Base-by-base conservation (phyloP, 2,797 vertebrate genomes). In the Australoheros facetus region DNA sequence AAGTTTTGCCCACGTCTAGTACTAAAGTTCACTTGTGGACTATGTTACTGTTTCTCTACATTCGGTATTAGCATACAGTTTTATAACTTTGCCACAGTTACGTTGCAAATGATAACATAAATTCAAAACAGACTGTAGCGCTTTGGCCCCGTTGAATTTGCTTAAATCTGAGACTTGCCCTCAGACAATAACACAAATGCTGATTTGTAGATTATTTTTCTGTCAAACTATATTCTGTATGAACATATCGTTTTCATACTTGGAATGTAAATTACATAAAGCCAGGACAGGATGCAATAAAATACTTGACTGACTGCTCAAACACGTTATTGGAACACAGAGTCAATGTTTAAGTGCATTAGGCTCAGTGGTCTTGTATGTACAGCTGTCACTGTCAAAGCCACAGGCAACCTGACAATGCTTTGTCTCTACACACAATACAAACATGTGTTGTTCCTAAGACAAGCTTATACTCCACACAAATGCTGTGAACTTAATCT, bases 391-490 rank as follows among this genome's bases (percentile, higher is more conserved):
- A 93, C 89, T 85, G 89, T 92, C 89, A 94, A 94, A 95, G 93
- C 92, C 91, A 92, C 88, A 92, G 91, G 93, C 94, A 94, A 95
- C 91, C 93, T 94, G 91, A 91, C 94, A 90, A 85, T 90, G 94
- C 94, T 95, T 95, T 95, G 95, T 95, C 94, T 94, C 90, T 86
- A 83, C 89, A 93, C 93, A 95, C 95, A 96, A 95, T 95, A 90
- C 93, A 82, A 94, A 94, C 94, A 95, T 94, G 92, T 94, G 94
- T 93, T 93, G 90, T 78, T 92, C 91, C 91, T 95, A 94, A 95
- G 92, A 95, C 94, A 90, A 94, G 93, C 94, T 94, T 94, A 94
- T 86, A 93, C 90, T 85, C 88, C 80, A 88, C 90, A 89, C 92
- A 93, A 94, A 93, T 83, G 81, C 89, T 73, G 88, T 76, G 88